Base-by-base conservation (phyloP, 2,113 vertebrate species). In the Castor canadensis region DNA sequence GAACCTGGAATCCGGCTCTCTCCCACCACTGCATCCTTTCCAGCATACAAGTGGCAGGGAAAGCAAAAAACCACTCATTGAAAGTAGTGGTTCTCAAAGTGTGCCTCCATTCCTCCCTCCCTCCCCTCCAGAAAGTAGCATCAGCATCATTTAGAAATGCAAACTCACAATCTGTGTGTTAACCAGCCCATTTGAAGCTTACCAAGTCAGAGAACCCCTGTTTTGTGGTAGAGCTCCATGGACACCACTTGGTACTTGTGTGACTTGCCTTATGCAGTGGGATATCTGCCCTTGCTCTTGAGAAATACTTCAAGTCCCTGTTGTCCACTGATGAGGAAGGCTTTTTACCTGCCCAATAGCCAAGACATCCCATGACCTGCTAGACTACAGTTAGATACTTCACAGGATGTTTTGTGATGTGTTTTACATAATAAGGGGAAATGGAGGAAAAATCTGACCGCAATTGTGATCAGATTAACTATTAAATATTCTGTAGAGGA, bases 41-140 rank as follows among this genome's bases (percentile, higher is more conserved):
- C 16, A 52, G 35, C 32, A 45, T 67, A 54, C 47, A 20, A 80
- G 35, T 10, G 5, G 9, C 0, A 5, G 47, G 13, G 10, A 66
- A 79, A 64, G 15, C n/a, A n/a, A n/a, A n/a, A n/a, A n/a, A n/a
- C 30, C 26, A 11, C 52, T 83, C 30, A 30, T 47, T 12, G 38
- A 67, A 84, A 28, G 2, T 5, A 67, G 26, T 76, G 47, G 24
- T 47, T 81, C 32, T 80, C 40, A 69, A 92, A 45, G 11, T 8
- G 6, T 62, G 45, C 2, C 1, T 1, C 60, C 16, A 20, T 3
- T n/a, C n/a, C n/a, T n/a, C n/a, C n/a, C n/a, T n/a, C n/a, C n/a
- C n/a, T n/a, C n/a, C n/a, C n/a, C n/a, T n/a, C n/a, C n/a, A 0
- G 20, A 9, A 30, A 12, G 11, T 3, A 87, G 22, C 22, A 40